Evolutionary conservation across 2,113 vertebrate species (phyloP).

Genomic region (Perca flavescens): DNA sequence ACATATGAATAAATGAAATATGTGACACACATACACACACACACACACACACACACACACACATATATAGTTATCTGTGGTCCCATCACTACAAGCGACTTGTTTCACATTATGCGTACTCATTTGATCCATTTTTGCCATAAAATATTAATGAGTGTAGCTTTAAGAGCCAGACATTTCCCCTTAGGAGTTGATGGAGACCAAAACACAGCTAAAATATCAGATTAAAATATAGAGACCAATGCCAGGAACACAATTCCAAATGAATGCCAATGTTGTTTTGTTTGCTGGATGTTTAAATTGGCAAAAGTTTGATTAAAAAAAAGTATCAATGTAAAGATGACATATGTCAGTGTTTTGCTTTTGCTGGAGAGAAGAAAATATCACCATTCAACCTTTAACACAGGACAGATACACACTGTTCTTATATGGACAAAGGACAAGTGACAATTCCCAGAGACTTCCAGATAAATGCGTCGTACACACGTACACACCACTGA

Average conservation of each 20-base stretch:
- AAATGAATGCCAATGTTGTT: background rate
- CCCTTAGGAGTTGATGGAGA: too few relatives aligned
- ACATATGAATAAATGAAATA: background rate
- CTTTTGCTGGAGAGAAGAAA: background rate
- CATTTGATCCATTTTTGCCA: too few relatives aligned
- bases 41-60: too few relatives aligned
- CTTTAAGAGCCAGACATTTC: too few relatives aligned
- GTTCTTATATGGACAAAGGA: background rate
- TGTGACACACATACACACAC: background rate
- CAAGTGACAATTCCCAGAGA: background rate
- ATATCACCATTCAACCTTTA: background rate
- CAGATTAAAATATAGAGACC: background rate
- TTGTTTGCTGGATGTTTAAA: background rate
- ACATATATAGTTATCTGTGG: too few relatives aligned
- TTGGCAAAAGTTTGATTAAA: background rate
- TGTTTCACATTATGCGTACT: too few relatives aligned
- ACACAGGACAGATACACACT: background rate
- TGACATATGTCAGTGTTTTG: background rate
- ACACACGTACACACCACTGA: background rate
- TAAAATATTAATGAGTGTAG: too few relatives aligned
- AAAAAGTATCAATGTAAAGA: background rate
- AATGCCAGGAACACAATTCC: background rate
- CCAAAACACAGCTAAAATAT: background rate
- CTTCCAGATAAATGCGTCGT: background rate
- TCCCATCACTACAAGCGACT: too few relatives aligned